Conservation (phyloP, 2,888 invertebrate genomes). For the Xestoiulus laeticollis region DNA sequence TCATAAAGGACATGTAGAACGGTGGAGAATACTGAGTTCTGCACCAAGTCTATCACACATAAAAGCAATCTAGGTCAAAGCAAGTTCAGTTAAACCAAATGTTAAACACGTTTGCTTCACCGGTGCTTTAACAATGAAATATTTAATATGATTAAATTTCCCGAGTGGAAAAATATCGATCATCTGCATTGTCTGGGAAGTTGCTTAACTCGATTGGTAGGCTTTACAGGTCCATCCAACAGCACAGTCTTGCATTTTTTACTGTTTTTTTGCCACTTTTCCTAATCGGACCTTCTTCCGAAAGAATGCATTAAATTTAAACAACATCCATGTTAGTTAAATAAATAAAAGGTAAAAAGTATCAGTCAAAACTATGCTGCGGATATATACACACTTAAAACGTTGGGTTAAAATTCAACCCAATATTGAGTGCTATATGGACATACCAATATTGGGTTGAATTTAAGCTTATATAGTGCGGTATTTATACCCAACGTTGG, state of each 20-base stretch:
- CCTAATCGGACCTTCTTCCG: not conserved
- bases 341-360: too few relatives aligned
- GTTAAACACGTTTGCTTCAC: not conserved
- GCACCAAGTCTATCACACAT: not conserved
- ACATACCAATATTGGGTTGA: too few relatives aligned
- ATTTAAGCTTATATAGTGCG: too few relatives aligned
- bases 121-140: constrained; percentile 4
- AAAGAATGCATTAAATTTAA: not conserved
- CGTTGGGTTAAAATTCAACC: too few relatives aligned
- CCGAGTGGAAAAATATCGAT: not conserved
- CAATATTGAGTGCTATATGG: too few relatives aligned
- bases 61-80: not conserved
- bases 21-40: too few relatives aligned
- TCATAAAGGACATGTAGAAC: not conserved
- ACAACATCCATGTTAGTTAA: too few relatives aligned
- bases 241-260: not conserved
- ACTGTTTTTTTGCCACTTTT: not conserved
- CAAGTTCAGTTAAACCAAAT: not conserved
- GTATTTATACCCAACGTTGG: too few relatives aligned
- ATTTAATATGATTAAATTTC: constrained; percentile 11
- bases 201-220: not conserved
- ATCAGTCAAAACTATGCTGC: too few relatives aligned
- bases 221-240: not conserved
- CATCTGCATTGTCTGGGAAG: not conserved
- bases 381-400: too few relatives aligned